phyloP scores from a whole-genome alignment of 2,888 invertebrate species.

The Idaea dimidiata region DNA sequence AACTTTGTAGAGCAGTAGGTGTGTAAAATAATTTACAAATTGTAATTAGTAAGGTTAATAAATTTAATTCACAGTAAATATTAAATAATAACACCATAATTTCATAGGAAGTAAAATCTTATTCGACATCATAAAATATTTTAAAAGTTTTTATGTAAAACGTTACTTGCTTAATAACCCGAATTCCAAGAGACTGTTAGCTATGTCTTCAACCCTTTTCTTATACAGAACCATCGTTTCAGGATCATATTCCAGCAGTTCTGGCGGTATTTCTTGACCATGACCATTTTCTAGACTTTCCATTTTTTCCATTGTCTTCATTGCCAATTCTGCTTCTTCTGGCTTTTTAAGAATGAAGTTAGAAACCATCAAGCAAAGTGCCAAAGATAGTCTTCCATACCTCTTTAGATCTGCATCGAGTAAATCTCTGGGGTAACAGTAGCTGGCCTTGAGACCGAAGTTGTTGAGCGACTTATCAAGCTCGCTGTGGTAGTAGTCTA shows the following conservation, averaged over 20 bases:
- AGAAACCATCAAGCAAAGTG: constrained; percentile 22
- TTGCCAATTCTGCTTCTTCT: constrained; percentile 26
- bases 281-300: neutral
- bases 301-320: neutral
- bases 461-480: constrained; percentile 33
- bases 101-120: no score
- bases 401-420: constrained; percentile 39
- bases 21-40: no score
- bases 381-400: constrained; percentile 31
- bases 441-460: constrained; percentile 31
- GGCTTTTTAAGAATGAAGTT: constrained; percentile 29
- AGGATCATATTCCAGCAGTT: neutral
- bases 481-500: constrained; percentile 30
- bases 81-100: no score
- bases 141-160: neutral
- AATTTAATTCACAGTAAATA: no score
- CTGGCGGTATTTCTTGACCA: neutral
- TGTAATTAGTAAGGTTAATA: no score
- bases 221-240: constrained; percentile 8
- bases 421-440: constrained; percentile 36
- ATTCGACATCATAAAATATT: no score
- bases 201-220: constrained; percentile 11
- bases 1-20: no score
- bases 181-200: constrained; percentile 15
- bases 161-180: constrained; percentile 5